Percentiles rank a stretch among this genome's conserved stretches.
phyloP scores from a whole-genome alignment of 2,797 vertebrate genomes.

The Phrynocephalus guinanensis region DNA sequence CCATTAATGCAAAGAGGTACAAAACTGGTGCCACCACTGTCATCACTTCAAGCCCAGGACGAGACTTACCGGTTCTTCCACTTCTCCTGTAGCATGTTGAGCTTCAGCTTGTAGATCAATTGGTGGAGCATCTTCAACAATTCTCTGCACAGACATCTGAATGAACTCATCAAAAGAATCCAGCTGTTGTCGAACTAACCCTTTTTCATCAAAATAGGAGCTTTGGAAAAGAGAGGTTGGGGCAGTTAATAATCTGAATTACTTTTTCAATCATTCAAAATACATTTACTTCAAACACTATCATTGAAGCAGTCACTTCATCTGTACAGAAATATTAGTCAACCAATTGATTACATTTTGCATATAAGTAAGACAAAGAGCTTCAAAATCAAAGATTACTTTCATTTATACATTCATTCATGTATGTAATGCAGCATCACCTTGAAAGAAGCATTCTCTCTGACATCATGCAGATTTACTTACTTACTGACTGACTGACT shows the following conservation, averaged over 20 bases:
- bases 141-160: constrained; percentile 99
- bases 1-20: not conserved
- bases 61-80: constrained; percentile 94
- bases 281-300: not conserved
- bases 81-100: constrained; percentile 95
- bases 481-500: too few species aligned
- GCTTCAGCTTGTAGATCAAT: constrained; percentile 98
- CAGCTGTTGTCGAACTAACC: constrained; percentile 95
- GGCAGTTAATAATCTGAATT: constrained; percentile 30
- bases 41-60: not conserved
- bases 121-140: constrained; percentile 96
- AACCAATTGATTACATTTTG: not conserved
- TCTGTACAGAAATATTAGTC: not conserved
- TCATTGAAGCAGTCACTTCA: too few species aligned
- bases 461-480: not conserved
- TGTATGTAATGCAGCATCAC: not conserved
- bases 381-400: not conserved
- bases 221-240: constrained; percentile 70
- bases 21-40: not conserved
- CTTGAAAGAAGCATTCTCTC: not conserved
- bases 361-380: not conserved
- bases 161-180: constrained; percentile 99
- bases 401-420: not conserved
- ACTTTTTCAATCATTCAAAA: not conserved
- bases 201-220: constrained; percentile 99